phyloP scores from a whole-genome alignment of 1,140 invertebrate species.

The Adoxophyes honmai region DNA sequence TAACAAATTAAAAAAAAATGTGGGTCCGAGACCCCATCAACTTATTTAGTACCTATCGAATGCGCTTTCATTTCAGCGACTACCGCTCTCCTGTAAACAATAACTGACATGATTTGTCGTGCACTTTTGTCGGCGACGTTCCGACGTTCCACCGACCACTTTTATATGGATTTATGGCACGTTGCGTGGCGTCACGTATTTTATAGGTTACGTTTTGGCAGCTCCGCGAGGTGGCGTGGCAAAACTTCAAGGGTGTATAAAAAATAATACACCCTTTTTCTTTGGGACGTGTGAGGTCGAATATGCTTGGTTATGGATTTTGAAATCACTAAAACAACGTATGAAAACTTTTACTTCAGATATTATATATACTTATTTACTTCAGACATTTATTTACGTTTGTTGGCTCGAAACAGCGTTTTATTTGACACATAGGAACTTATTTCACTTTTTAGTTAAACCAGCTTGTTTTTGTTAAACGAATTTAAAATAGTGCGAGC shows the following conservation, averaged over 20 bases:
- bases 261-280: background rate
- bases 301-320: no score
- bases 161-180: constrained; percentile 12
- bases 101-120: constrained; percentile 13
- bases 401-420: no score
- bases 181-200: constrained; percentile 1
- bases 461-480: no score
- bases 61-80: background rate
- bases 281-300: background rate
- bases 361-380: no score
- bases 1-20: no score
- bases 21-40: background rate
- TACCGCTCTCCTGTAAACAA: background rate
- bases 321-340: background rate
- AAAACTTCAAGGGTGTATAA: background rate
- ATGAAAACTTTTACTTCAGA: background rate
- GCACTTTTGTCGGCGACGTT: constrained; percentile 1
- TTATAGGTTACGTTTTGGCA: background rate
- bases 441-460: no score
- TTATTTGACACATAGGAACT: background rate
- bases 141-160: constrained; percentile 3
- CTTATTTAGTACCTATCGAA: background rate
- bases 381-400: no score
- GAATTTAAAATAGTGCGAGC: background rate
- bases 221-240: background rate